Conservation (phyloP, 1,140 invertebrate genomes). For the Latrodectus geometricus region DNA sequence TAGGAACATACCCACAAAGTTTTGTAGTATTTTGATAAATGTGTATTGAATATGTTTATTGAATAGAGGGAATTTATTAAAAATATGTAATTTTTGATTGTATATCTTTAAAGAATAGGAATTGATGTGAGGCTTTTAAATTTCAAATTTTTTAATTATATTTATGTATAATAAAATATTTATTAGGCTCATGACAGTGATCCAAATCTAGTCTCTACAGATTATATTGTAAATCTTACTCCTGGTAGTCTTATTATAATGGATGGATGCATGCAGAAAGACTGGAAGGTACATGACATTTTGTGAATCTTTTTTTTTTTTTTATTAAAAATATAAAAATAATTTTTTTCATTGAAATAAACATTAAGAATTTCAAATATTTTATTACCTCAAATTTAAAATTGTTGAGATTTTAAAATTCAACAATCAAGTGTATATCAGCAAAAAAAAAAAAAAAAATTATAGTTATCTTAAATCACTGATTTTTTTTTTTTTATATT, state of each 20-base stretch:
- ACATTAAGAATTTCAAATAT: not conserved
- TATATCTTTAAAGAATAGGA: no score
- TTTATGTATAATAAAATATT: not conserved
- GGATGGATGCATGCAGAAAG: constrained; percentile 71
- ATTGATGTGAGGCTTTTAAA: no score
- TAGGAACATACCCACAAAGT: no score
- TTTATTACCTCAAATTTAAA: not conserved
- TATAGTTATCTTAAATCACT: no score
- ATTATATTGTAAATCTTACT: constrained; percentile 63
- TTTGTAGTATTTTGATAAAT: no score
- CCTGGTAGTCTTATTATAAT: constrained; percentile 71
- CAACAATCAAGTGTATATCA: not conserved
- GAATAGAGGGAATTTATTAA: no score
- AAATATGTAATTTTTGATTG: no score
- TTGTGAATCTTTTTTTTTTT: not conserved
- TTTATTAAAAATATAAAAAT: not conserved
- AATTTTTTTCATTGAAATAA: not conserved
- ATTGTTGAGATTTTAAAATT: not conserved
- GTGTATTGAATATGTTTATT: no score
- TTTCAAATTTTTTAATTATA: not conserved
- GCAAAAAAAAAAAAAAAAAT: no score
- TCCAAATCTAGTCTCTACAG: not conserved
- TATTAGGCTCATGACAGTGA: not conserved
- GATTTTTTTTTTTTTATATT: no score
- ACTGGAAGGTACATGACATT: constrained; percentile 68